A percentile compares a stretch with the other conserved stretches of the same genome.
phyloP scores from a whole-genome alignment of 2,888 invertebrate species.

The Pristionchus maxplancki region DNA sequence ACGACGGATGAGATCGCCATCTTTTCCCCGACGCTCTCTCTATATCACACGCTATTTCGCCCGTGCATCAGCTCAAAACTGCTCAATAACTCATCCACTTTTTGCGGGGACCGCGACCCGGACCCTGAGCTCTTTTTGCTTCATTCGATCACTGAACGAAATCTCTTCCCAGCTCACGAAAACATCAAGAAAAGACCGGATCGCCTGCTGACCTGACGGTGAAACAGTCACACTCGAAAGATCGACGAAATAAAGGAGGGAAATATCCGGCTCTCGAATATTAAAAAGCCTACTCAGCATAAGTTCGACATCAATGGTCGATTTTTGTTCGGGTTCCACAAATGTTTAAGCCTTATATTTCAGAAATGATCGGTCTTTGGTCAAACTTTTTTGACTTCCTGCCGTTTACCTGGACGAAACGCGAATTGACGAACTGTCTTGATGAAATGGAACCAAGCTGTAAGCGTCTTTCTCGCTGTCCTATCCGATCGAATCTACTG shows the following conservation, averaged over 20 bases:
- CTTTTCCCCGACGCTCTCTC: background rate
- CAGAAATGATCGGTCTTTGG: background rate
- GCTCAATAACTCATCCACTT: constrained; percentile 42
- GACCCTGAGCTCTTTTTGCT: constrained; percentile 5
- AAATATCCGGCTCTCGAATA: background rate
- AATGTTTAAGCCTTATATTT: no score
- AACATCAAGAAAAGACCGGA: constrained; percentile 21
- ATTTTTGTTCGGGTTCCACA: background rate
- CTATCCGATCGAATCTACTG: constrained; percentile 12
- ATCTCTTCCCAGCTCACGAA: background rate
- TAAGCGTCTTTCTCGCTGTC: background rate
- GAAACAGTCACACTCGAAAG: background rate
- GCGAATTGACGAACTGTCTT: background rate
- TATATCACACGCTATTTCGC: background rate
- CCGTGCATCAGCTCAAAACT: background rate
- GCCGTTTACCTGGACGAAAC: background rate
- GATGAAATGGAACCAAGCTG: background rate
- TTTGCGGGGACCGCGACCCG: background rate
- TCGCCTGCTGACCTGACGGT: background rate
- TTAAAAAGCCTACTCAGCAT: background rate
- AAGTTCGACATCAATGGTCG: background rate
- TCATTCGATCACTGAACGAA: background rate
- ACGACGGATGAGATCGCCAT: background rate
- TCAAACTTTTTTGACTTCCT: background rate
- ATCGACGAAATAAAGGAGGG: background rate